These are phyloP conservation scores for Ciconia boyciana DNA, from an alignment of 2,113 vertebrate genomes.

Conservation along the genomic window DNA sequence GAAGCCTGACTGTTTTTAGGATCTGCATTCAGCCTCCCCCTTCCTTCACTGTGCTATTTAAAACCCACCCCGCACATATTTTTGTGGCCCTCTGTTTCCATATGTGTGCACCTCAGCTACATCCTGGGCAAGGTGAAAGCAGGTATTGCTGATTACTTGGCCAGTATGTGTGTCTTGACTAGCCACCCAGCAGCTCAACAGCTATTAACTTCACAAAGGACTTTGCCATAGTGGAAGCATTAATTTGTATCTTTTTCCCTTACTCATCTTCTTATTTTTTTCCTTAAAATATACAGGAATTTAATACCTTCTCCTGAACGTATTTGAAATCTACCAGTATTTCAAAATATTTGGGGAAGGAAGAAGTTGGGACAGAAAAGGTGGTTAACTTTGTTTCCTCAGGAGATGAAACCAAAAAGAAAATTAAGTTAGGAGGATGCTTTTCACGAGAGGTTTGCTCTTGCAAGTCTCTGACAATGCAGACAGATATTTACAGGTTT, in stretches of 20 bases:
- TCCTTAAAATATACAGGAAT: neutral
- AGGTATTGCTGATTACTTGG: neutral
- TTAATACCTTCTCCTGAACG: neutral
- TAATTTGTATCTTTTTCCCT: neutral
- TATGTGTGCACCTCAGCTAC: rapidly evolving
- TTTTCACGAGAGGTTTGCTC: neutral
- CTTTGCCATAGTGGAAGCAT: neutral
- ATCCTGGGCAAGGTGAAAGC: neutral
- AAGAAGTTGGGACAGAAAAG: neutral
- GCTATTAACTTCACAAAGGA: neutral
- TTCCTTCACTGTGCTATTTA: neutral
- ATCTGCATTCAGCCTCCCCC: neutral
- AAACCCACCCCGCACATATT: neutral
- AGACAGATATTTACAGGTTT: neutral
- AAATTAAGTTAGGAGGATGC: neutral
- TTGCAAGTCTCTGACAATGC: neutral
- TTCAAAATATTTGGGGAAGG: neutral
- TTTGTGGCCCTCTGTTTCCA: neutral
- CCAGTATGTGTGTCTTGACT: rapidly evolving
- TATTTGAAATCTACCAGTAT: neutral
- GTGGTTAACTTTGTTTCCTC: neutral
- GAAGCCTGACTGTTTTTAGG: neutral
- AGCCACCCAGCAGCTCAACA: neutral
- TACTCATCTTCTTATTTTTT: neutral
- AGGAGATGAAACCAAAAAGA: neutral